Evolutionary conservation across 92 coral and sea anemone genomes (phyloP), one percentile per base, ranked within the genome.

Genomic region (Pocillopora meandrina): DNA sequence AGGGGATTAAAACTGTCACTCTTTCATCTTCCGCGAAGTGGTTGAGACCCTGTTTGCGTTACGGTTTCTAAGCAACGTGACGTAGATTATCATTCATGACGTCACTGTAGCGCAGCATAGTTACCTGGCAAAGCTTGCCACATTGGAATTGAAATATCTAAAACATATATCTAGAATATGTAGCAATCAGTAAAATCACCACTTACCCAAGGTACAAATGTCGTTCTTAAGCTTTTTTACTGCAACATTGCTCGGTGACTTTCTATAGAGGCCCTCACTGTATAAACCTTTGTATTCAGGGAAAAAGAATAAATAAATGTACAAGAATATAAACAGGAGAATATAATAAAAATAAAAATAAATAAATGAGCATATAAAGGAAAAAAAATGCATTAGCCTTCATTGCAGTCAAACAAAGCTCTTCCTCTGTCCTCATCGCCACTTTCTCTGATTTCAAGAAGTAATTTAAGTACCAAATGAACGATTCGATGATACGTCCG

Each of bases 191-290:
- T 11, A 3, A 18, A 64, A 19, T 26, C 68, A 18, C 71, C 71
- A 65, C 90, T 78, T 21, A 94, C 98, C 98, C 69, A 75, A 75
- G 12, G 95, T 34, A 33, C 93, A 89, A 62, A 96, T 91, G 12
- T 93, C 84, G 85, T 91, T 92, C 77, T 96, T 96, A 59, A 96
- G 90, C 68, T 92, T 93, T 61, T 93, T 87, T 3, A 94, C 98
- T 15, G 94, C 88, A 15, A 88, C 95, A 5, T 88, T 94, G 61
- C 95, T 93, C 15, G 99, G 98, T 15, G 97, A 94, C 83, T 96
- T 96, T 36, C 99, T 85, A 82, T 96, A 96, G 49, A 96, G 89
- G 4, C 99, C 99, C 73, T 96, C 99, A 11, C 95, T 87, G 81
- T 92, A 96, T 64, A 96, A 71, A 72, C 98, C 99, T 96, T 68